A percentile compares a stretch with the other conserved stretches of the same genome.
Evolutionary conservation across 2,113 vertebrate species (phyloP).

Genomic region (Nanorana parkeri): DNA sequence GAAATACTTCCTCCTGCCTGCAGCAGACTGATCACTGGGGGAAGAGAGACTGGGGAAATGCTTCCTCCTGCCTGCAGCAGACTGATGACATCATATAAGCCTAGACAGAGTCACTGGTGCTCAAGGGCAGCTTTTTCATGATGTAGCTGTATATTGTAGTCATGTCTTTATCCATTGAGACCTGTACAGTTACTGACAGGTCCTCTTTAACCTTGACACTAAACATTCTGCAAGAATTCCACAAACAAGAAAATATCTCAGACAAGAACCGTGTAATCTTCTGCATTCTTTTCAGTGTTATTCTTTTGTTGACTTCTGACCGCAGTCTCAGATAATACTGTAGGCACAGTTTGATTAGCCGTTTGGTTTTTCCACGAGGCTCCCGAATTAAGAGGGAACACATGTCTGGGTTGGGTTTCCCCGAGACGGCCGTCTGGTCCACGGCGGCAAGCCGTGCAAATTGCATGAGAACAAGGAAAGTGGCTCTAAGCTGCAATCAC

Average conservation of each 20-base stretch:
- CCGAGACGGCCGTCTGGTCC: neutral
- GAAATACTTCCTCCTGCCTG: no score
- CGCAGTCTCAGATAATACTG: conserved; percentile 1
- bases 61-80: no score
- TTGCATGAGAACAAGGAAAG: conserved; percentile 29
- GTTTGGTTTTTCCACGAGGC: neutral
- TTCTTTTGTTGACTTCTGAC: neutral
- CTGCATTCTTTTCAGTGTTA: neutral
- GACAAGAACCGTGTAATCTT: neutral
- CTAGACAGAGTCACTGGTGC: no score
- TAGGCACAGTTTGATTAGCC: conserved; percentile 11
- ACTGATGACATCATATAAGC: no score
- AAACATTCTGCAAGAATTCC: no score
- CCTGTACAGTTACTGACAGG: no score
- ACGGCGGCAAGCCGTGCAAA: conserved; percentile 47
- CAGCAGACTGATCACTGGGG: no score
- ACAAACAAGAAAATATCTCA: neutral
- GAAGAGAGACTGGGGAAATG: no score
- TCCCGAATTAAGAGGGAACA: conserved; percentile 26
- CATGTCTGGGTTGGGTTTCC: neutral
- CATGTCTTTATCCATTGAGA: no score
- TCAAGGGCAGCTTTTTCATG: no score
- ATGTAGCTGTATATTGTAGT: no score
- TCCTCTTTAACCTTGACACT: no score
- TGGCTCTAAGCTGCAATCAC: neutral